These are phyloP conservation scores for Chondrosia reniformis DNA, from an alignment of 37 sponge, comb jelly and placozoan species.

Conservation along the genomic window DNA sequence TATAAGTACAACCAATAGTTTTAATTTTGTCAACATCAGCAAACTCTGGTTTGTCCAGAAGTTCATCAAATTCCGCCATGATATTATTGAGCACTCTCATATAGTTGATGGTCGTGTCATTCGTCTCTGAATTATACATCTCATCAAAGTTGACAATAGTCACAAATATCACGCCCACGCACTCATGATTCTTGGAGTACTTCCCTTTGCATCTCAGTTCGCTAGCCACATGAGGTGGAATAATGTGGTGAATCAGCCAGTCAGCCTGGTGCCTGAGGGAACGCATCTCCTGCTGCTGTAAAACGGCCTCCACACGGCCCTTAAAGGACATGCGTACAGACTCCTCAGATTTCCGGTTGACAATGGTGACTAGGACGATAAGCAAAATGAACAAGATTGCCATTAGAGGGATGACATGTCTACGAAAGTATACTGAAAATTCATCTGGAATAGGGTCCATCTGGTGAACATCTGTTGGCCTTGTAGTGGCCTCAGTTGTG, in stretches of 20 bases:
- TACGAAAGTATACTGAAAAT: constrained; percentile 36
- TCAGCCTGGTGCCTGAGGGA: constrained; percentile 57
- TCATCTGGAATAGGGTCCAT: not conserved
- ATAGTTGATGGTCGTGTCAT: constrained; percentile 17
- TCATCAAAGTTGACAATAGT: constrained; percentile 84
- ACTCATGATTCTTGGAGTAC: constrained; percentile 83
- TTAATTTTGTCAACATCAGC: constrained; percentile 78
- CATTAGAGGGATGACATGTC: constrained; percentile 51
- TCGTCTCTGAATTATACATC: constrained; percentile 48
- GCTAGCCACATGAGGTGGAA: constrained; percentile 68
- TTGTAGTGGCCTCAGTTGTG: not conserved
- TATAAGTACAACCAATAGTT: constrained; percentile 87
- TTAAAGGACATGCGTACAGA: constrained; percentile 68
- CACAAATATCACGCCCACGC: constrained; percentile 90
- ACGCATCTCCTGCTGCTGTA: constrained; percentile 24
- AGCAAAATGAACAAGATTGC: constrained; percentile 53
- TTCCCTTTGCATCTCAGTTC: constrained; percentile 42
- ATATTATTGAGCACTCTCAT: constrained; percentile 70
- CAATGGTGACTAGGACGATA: constrained; percentile 43
- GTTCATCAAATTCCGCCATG: constrained; percentile 62
- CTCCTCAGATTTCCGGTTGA: constrained; percentile 75
- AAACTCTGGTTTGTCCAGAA: constrained; percentile 52
- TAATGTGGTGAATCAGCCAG: constrained; percentile 67
- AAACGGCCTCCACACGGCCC: constrained; percentile 59
- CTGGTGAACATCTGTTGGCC: not conserved